Percentiles rank a stretch among this genome's conserved stretches.
These are phyloP conservation scores for Bambusicola thoracicus DNA, from an alignment of 2,113 vertebrate species.

Conservation along the genomic window DNA sequence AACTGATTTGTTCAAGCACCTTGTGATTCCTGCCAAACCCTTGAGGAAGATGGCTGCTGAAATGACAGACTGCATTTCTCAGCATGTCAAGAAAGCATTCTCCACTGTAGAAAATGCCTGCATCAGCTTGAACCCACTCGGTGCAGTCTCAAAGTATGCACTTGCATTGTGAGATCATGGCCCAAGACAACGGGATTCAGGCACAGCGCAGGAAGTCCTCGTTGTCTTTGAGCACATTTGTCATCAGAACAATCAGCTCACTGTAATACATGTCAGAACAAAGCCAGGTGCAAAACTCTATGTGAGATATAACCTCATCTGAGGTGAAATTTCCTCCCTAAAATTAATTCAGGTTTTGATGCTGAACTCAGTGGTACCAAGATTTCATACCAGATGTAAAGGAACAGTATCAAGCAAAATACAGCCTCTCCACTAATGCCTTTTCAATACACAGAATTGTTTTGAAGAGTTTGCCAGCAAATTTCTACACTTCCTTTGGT, in stretches of 20 bases:
- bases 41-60: background rate
- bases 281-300: background rate
- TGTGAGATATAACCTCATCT: background rate
- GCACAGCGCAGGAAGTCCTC: background rate
- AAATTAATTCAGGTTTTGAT: background rate
- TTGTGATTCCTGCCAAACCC: background rate
- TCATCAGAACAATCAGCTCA: background rate
- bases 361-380: background rate
- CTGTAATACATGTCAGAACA: background rate
- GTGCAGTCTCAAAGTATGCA: background rate
- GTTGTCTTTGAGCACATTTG: background rate
- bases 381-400: conserved; percentile 32
- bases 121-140: background rate
- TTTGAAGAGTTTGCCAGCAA: conserved; percentile 67
- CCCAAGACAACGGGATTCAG: background rate
- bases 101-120: background rate
- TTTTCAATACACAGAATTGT: conserved; percentile 38
- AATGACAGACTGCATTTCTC: background rate
- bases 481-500: conserved; percentile 62
- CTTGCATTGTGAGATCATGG: background rate
- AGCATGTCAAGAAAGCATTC: background rate
- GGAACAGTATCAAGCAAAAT: background rate
- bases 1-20: background rate
- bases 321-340: background rate
- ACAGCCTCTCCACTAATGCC: background rate